phyloP scores from a whole-genome alignment of 2,888 invertebrate genomes.

The Alentia gelatinosa region DNA sequence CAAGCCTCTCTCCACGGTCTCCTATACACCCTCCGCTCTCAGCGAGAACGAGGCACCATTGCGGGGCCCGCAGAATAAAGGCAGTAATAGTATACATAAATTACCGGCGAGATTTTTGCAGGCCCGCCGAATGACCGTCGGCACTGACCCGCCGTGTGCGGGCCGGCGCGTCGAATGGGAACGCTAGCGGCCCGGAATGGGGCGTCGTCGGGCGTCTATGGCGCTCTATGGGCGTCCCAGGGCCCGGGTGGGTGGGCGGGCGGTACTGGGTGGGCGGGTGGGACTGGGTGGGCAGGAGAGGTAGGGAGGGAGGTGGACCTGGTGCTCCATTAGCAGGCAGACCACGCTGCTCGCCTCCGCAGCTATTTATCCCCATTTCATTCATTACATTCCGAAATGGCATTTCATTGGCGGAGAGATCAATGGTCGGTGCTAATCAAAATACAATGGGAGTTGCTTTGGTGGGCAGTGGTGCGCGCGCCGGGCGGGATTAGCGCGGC shows the following conservation, averaged over 20 bases:
- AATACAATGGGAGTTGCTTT: conserved; percentile 23
- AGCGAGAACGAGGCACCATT: background rate
- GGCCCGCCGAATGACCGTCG: background rate
- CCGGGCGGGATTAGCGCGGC: background rate
- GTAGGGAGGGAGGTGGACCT: background rate
- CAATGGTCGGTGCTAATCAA: conserved; percentile 27
- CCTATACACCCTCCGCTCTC: background rate
- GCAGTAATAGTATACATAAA: conserved; percentile 37
- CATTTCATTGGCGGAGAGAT: conserved; percentile 35
- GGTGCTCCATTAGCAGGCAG: conserved; percentile 9
- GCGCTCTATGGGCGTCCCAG: background rate
- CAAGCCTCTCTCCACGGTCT: too few relatives aligned
- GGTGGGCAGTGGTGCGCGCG: conserved; percentile 34
- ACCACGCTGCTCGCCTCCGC: background rate
- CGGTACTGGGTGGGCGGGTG: background rate
- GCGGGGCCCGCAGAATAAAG: background rate
- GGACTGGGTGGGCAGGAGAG: background rate
- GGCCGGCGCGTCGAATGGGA: background rate
- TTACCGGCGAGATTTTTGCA: background rate
- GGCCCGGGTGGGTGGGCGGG: background rate
- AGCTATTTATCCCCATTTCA: conserved; percentile 39
- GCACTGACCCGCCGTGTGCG: conserved; percentile 20
- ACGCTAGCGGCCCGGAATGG: background rate
- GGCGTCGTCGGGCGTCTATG: background rate
- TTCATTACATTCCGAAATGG: conserved; percentile 47